Conservation (phyloP, 2,113 vertebrate genomes). For the Pygoscelis antarcticus region DNA sequence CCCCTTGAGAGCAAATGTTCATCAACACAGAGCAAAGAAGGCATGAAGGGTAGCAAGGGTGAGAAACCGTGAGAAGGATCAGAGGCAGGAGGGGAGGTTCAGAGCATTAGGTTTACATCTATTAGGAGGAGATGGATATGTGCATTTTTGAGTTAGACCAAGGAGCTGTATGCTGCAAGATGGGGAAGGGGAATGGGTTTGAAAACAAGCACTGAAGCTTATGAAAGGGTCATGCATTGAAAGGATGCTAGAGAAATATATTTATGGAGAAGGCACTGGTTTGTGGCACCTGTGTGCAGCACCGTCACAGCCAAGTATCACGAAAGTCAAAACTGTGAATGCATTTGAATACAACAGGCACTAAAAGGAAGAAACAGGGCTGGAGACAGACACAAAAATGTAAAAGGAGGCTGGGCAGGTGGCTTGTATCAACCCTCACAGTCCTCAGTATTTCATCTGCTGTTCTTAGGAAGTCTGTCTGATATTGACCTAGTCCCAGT, state of each 20-base stretch:
- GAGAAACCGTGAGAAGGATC: background rate
- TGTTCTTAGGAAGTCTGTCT: background rate
- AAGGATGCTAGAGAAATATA: background rate
- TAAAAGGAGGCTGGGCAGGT: background rate
- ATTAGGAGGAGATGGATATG: slow-evolving; percentile 18
- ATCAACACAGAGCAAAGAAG: slow-evolving; percentile 19
- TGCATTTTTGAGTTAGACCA: background rate
- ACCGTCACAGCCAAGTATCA: background rate
- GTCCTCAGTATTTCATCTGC: background rate
- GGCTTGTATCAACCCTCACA: background rate
- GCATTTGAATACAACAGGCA: background rate
- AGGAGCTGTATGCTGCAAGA: background rate
- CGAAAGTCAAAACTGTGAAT: background rate
- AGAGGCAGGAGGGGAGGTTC: background rate
- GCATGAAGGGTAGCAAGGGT: background rate
- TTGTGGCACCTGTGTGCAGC: background rate
- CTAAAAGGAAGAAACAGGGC: background rate
- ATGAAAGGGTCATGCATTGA: background rate
- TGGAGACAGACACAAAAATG: background rate
- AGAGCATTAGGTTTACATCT: background rate
- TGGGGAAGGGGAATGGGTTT: background rate
- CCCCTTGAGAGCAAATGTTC: slow-evolving; percentile 7
- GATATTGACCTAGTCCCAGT: background rate
- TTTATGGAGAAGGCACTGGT: background rate
- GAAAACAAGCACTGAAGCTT: slow-evolving; percentile 38